A percentile compares a stretch with the other conserved stretches of the same genome.
Conservation (phyloP, 1,140 invertebrate species). For the Conus betulinus region DNA sequence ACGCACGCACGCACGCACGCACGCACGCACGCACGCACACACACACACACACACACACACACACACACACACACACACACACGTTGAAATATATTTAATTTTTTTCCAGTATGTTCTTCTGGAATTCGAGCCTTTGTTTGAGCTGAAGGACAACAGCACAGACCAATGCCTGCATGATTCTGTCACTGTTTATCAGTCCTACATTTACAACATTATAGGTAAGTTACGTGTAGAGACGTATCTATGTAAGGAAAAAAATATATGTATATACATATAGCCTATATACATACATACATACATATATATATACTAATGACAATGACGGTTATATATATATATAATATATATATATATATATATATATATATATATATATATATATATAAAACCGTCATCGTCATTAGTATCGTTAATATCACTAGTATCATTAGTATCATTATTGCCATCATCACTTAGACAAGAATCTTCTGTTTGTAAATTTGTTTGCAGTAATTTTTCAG, state of each 20-base stretch:
- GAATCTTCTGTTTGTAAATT: too few species aligned
- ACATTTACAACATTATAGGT: not conserved
- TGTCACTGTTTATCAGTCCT: not conserved
- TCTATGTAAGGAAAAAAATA: too few species aligned
- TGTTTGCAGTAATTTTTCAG: too few species aligned
- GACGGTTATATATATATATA: not conserved
- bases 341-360: not conserved
- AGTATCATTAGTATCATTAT: too few species aligned
- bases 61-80: constrained; percentile 15
- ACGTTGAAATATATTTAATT: not conserved
- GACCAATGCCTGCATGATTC: not conserved
- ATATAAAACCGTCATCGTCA: too few species aligned
- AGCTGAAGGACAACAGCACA: not conserved
- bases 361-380: not conserved
- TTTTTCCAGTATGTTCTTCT: not conserved
- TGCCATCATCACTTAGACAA: too few species aligned
- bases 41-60: constrained; percentile 5
- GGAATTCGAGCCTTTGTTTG: not conserved
- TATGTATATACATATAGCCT: not conserved
- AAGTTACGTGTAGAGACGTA: not conserved
- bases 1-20: not conserved
- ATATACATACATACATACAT: not conserved
- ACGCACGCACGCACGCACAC: not conserved
- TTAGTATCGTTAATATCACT: too few species aligned
- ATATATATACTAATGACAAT: too few species aligned